Percentiles rank a stretch among this genome's conserved stretches.
Evolutionary conservation across 2,888 invertebrate genomes (phyloP).

Genomic region (Oegoconia quadripuncta): DNA sequence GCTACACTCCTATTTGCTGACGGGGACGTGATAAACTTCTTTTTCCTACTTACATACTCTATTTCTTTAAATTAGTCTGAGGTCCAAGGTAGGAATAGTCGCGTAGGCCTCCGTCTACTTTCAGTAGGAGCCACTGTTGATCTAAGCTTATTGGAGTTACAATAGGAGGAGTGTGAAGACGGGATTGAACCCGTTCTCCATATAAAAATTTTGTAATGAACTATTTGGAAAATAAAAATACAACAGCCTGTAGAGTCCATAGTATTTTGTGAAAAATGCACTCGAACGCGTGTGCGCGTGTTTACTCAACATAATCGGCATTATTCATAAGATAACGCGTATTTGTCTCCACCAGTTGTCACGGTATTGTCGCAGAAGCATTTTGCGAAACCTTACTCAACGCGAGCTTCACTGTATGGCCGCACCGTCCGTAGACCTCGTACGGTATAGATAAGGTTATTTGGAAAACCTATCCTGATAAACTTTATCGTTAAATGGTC

Average conservation of each 20-base stretch:
- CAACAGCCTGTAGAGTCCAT: constrained; percentile 57
- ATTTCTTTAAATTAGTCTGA: no score
- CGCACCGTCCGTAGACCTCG: constrained; percentile 36
- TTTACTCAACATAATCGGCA: constrained; percentile 75
- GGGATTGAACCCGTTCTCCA: no score
- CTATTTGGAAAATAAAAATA: constrained; percentile 7
- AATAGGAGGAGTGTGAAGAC: no score
- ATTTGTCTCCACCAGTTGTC: constrained; percentile 71
- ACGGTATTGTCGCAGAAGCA: constrained; percentile 69
- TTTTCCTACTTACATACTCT: no score
- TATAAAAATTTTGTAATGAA: no score
- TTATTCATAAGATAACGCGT: constrained; percentile 78
- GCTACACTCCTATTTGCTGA: no score
- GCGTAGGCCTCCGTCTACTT: no score
- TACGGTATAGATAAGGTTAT: constrained; percentile 42
- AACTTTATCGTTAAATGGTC: constrained; percentile 4
- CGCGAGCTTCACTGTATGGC: constrained; percentile 40
- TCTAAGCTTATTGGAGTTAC: no score
- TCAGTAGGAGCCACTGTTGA: no score
- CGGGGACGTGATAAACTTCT: no score
- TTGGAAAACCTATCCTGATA: constrained; percentile 6
- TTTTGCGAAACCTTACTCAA: constrained; percentile 71
- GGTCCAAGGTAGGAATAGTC: no score
- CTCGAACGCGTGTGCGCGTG: constrained; percentile 58
- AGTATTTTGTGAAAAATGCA: constrained; percentile 69